Percentiles rank a stretch among this genome's conserved stretches.
These are phyloP conservation scores for Thymelicus lineola DNA, from an alignment of 2,888 invertebrate genomes.

Conservation along the genomic window DNA sequence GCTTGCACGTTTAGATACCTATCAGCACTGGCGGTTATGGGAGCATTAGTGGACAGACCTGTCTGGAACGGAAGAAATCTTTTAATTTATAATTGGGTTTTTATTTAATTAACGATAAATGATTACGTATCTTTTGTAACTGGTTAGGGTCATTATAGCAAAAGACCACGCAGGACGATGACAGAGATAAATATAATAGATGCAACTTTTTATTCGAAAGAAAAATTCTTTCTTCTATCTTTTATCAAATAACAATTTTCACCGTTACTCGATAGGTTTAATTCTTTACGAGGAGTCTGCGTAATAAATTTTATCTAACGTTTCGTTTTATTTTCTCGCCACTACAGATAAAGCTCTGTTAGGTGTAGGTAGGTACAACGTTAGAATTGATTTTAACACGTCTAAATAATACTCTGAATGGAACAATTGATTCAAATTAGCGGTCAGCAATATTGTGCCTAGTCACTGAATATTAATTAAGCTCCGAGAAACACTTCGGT, in stretches of 20 bases:
- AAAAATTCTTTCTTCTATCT: no score
- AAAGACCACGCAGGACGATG: no score
- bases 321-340: background rate
- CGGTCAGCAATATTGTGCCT: conserved; percentile 57
- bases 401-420: conserved; percentile 25
- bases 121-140: background rate
- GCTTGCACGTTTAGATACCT: conserved; percentile 47
- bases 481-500: conserved; percentile 52
- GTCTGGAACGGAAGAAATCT: background rate
- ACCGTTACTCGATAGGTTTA: background rate
- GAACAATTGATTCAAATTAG: conserved; percentile 53
- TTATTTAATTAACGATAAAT: background rate
- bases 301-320: background rate
- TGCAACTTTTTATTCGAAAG: no score
- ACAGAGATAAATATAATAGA: no score
- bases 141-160: background rate
- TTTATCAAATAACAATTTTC: no score
- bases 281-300: background rate
- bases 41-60: conserved; percentile 6
- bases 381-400: conserved; percentile 12
- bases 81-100: background rate
- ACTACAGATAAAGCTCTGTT: background rate
- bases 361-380: background rate
- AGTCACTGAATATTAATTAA: conserved; percentile 82
- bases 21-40: conserved; percentile 39